Conservation (phyloP, 2,888 invertebrate genomes). For the Rhabditoides inermis region DNA sequence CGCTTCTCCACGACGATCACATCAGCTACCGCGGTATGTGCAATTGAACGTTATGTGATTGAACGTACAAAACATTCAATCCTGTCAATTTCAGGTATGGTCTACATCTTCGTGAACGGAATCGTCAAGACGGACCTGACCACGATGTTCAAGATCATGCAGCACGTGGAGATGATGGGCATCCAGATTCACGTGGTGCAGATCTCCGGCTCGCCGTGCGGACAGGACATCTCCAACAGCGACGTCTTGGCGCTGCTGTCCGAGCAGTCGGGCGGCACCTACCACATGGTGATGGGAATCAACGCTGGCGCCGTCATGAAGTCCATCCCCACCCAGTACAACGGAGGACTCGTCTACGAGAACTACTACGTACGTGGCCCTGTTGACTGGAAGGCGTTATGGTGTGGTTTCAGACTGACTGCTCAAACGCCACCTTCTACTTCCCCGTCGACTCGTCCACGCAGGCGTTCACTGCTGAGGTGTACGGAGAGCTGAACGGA, state of each 20-base stretch:
- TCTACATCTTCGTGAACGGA: conserved; percentile 29
- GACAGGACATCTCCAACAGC: conserved; percentile 18
- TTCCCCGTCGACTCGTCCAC: conserved; percentile 31
- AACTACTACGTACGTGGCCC: no score
- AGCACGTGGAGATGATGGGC: conserved; percentile 19
- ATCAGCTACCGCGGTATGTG: no score
- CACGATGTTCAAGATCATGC: conserved; percentile 17
- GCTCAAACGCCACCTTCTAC: conserved; percentile 27
- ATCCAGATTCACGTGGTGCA: conserved; percentile 19
- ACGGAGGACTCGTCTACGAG: conserved; percentile 21
- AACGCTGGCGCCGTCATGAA: conserved; percentile 26
- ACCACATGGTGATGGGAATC: conserved; percentile 15
- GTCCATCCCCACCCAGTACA: conserved; percentile 27
- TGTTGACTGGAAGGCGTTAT: no score
- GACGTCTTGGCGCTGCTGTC: conserved; percentile 17
- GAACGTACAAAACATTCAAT: no score
- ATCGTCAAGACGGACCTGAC: conserved; percentile 14
- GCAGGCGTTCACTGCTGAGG: conserved; percentile 23
- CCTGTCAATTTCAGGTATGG: no score
- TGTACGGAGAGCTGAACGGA: conserved; percentile 16
- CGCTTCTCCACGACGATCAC: conserved; percentile 13
- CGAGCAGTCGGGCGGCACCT: conserved; percentile 23
- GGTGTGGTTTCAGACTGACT: no score
- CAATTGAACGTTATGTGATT: no score
- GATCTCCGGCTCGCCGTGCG: conserved; percentile 26